phyloP scores from a whole-genome alignment of 2,888 invertebrate genomes.

The Drosophila multiciliata region DNA sequence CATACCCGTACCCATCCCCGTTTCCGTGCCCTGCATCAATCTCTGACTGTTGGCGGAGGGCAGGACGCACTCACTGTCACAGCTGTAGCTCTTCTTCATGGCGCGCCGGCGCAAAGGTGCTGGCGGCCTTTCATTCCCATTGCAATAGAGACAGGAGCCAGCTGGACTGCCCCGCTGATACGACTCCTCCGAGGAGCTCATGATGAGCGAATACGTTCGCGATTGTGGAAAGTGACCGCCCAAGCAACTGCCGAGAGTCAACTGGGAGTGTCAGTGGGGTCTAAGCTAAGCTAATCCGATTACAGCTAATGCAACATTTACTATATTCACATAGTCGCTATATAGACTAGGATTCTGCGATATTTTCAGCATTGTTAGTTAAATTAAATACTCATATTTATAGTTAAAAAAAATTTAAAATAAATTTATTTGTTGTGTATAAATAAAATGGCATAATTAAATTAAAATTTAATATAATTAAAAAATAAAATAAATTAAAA shows the following conservation, averaged over 20 bases:
- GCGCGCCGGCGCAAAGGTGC: slow-evolving; percentile 58
- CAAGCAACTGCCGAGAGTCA: slow-evolving; percentile 79
- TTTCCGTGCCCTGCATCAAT: slow-evolving; percentile 32
- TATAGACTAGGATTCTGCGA: not conserved
- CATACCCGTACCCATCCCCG: slow-evolving; percentile 40
- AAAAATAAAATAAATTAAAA: too few relatives aligned
- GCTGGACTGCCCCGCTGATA: slow-evolving; percentile 76
- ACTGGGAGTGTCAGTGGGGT: slow-evolving; percentile 20
- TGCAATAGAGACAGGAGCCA: slow-evolving; percentile 65
- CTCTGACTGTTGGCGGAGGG: slow-evolving; percentile 29
- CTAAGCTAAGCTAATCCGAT: slow-evolving; percentile 9
- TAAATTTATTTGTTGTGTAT: too few relatives aligned
- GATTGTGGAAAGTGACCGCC: slow-evolving; percentile 85
- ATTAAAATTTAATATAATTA: too few relatives aligned
- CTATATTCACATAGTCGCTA: not conserved
- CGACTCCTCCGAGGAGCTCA: slow-evolving; percentile 85
- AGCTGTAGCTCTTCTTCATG: slow-evolving; percentile 84
- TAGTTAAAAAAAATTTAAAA: too few relatives aligned
- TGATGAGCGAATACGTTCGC: slow-evolving; percentile 85
- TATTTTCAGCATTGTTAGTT: slow-evolving; percentile 27
- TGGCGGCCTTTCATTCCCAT: slow-evolving; percentile 31
- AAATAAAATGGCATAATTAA: too few relatives aligned
- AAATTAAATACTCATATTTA: not conserved
- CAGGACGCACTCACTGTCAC: slow-evolving; percentile 79
- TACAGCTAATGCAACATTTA: slow-evolving; percentile 41